Conservation (phyloP, 2,113 vertebrate genomes). For the Sceloporus tristichus region DNA sequence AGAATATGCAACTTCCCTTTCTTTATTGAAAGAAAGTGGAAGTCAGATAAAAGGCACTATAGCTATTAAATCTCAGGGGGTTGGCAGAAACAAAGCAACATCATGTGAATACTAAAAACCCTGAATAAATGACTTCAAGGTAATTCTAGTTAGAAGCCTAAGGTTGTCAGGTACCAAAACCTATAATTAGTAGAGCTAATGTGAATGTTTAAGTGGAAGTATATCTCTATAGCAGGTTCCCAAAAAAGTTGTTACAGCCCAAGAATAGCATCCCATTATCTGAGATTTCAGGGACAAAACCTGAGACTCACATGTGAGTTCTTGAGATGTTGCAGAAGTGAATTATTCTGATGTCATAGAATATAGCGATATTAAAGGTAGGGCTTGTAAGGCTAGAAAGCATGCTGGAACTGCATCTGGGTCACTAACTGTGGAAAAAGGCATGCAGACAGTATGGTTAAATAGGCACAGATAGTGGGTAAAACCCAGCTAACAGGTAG, state of each 20-base stretch:
- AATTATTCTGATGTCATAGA: too few relatives aligned
- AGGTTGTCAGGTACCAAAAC: slow-evolving; percentile 55
- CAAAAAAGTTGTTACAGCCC: slow-evolving; percentile 34
- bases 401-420: not conserved
- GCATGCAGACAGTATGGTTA: not conserved
- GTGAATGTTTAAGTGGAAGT: slow-evolving; percentile 61
- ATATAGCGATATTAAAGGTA: too few relatives aligned
- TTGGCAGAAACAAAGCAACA: slow-evolving; percentile 62
- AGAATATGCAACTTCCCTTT: slow-evolving; percentile 64
- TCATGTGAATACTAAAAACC: slow-evolving; percentile 70
- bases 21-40: slow-evolving; percentile 73
- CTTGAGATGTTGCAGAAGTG: too few relatives aligned
- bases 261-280: not conserved
- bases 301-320: too few relatives aligned
- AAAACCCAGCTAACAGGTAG: too few relatives aligned
- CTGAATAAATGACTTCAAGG: slow-evolving; percentile 59
- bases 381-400: too few relatives aligned
- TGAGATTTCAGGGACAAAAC: too few relatives aligned
- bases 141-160: slow-evolving; percentile 57
- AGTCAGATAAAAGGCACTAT: slow-evolving; percentile 74
- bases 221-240: slow-evolving; percentile 51
- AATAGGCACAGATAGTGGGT: too few relatives aligned
- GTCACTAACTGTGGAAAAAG: not conserved
- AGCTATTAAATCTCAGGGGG: slow-evolving; percentile 48
- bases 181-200: slow-evolving; percentile 63